phyloP scores from a whole-genome alignment of 2,797 vertebrate species.

The Lepilemur septentrionalis region DNA sequence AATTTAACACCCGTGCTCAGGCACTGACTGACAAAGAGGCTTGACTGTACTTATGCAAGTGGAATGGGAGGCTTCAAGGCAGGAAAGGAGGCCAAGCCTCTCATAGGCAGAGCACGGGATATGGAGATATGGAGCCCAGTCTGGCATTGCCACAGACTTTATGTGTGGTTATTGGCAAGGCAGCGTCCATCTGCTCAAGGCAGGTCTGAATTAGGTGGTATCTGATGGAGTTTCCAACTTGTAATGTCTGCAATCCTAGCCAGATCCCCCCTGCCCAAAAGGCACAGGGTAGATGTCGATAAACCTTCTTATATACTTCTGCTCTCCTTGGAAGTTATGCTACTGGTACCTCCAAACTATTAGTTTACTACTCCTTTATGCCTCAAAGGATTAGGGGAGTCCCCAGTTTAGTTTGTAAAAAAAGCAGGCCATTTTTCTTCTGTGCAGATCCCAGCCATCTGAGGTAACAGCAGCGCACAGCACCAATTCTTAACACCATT shows the following conservation, averaged over 20 bases:
- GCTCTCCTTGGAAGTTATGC: background rate
- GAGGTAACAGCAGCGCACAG: background rate
- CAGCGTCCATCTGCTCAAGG: too few relatives aligned
- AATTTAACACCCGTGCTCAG: background rate
- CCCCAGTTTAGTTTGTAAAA: background rate
- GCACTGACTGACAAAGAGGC: background rate
- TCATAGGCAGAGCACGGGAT: background rate
- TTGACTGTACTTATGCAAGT: too few relatives aligned
- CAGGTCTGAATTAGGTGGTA: background rate
- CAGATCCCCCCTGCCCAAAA: background rate
- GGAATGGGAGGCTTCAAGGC: too few relatives aligned
- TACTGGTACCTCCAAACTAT: background rate
- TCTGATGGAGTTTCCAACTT: background rate
- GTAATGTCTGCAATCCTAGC: too few relatives aligned
- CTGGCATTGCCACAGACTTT: background rate
- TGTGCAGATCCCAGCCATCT: background rate
- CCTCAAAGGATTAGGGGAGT: background rate
- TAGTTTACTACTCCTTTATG: background rate
- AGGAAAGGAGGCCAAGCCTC: background rate
- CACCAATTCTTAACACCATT: background rate
- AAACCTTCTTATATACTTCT: background rate
- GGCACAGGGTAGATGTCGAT: too few relatives aligned
- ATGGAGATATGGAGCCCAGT: background rate
- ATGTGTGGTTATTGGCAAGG: too few relatives aligned
- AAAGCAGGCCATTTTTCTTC: background rate